Evolutionary conservation across 2,113 vertebrate genomes (phyloP).

Genomic region (Calypte anna): DNA sequence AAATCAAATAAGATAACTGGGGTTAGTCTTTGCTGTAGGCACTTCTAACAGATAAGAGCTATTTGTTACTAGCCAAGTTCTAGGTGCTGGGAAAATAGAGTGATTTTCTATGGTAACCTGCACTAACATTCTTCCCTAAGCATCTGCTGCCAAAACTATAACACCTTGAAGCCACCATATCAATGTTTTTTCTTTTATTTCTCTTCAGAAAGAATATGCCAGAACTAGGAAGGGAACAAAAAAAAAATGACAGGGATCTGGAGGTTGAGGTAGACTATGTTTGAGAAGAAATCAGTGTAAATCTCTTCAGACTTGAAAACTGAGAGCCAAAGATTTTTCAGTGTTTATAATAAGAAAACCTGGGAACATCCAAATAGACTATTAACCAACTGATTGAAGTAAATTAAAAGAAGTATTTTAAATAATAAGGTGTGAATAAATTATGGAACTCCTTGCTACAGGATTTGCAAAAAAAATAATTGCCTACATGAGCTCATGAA

Average conservation of each 20-base stretch:
- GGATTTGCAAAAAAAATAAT: not conserved
- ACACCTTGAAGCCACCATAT: not conserved
- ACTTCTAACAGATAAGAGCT: not conserved
- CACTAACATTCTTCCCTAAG: not conserved
- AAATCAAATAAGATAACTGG: not conserved
- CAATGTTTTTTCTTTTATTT: not conserved
- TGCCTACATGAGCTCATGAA: not conserved
- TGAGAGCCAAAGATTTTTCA: not conserved
- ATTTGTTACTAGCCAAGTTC: not conserved
- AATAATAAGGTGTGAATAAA: not conserved
- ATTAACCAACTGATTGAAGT: not conserved
- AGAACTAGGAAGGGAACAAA: not conserved
- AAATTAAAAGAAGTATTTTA: not conserved
- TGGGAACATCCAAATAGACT: not conserved
- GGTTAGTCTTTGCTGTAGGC: not conserved
- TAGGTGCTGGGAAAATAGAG: not conserved
- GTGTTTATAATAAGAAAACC: not conserved
- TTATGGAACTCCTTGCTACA: not conserved
- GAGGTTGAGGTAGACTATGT: accelerated
- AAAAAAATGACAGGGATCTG: not conserved
- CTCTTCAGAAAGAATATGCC: not conserved
- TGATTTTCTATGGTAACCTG: not conserved
- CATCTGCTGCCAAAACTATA: not conserved
- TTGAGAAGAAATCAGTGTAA: not conserved
- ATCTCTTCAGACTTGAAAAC: not conserved